Conservation (phyloP, 2,113 vertebrate species). For the Phalacrocorax pelagicus region DNA sequence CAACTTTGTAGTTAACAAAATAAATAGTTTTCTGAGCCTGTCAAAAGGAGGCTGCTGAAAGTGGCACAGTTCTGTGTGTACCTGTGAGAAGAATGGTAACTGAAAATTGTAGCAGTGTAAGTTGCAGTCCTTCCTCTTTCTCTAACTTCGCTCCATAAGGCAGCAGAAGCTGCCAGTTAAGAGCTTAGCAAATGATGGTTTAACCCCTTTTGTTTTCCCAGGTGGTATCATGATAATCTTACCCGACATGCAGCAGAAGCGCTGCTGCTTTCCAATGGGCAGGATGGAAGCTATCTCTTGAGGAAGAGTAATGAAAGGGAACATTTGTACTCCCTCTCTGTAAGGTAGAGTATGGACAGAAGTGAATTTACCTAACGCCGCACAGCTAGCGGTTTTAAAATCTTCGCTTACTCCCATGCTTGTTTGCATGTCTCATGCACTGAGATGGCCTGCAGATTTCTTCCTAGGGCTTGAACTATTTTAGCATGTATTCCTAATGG, state of each 20-base stretch:
- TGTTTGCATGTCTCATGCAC: background rate
- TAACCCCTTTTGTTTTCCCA: slow-evolving; percentile 50
- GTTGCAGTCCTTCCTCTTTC: background rate
- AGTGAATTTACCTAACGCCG: background rate
- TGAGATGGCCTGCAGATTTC: background rate
- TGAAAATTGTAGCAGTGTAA: background rate
- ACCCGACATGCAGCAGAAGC: slow-evolving; percentile 91
- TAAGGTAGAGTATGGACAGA: slow-evolving; percentile 77
- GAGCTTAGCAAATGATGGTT: background rate
- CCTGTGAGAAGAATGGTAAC: background rate
- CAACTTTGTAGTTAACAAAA: background rate
- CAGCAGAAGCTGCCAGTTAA: background rate
- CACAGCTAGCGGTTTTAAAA: background rate
- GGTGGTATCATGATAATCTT: slow-evolving; percentile 91
- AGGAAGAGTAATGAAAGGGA: slow-evolving; percentile 85
- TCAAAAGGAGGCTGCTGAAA: background rate
- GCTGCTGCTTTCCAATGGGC: slow-evolving; percentile 90
- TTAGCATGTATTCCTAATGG: background rate
- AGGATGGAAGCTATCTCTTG: slow-evolving; percentile 91
- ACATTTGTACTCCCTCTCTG: slow-evolving; percentile 86
- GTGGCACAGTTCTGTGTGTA: background rate
- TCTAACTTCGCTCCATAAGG: rapidly evolving
- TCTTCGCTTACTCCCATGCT: background rate
- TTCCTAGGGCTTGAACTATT: background rate
- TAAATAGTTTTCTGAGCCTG: rapidly evolving